phyloP scores from a whole-genome alignment of 2,797 vertebrate genomes.

The Crax fasciolata region DNA sequence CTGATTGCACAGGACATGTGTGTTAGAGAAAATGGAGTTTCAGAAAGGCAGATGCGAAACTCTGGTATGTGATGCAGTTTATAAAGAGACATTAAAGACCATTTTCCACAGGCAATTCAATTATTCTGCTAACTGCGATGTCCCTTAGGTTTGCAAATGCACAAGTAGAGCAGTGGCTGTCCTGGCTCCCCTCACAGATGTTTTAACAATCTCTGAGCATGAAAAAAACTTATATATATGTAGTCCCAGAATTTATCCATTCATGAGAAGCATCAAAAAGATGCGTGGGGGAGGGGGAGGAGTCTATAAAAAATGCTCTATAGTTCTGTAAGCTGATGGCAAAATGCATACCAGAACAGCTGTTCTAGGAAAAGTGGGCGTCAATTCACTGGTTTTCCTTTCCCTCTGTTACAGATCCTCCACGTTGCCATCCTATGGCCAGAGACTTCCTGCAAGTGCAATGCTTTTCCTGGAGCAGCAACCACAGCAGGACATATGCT shows the following conservation, averaged over 20 bases:
- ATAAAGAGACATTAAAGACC: background rate
- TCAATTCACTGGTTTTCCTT: background rate
- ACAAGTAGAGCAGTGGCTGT: background rate
- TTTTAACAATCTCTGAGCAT: background rate
- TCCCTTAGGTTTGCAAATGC: conserved; percentile 1
- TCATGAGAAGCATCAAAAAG: background rate
- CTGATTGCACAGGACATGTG: background rate
- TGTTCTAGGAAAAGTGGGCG: background rate
- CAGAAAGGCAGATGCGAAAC: background rate
- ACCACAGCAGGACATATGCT: background rate
- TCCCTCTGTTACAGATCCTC: background rate
- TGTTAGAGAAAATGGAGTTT: background rate
- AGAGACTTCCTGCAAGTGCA: background rate
- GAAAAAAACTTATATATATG: background rate
- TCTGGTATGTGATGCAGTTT: background rate
- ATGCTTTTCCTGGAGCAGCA: background rate
- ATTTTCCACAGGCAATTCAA: background rate
- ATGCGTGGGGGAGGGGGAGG: background rate
- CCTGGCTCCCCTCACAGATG: fast-evolving
- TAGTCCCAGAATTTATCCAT: background rate
- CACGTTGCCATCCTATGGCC: background rate
- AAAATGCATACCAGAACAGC: background rate
- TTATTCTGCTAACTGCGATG: background rate
- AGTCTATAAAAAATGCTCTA: background rate
- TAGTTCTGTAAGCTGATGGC: background rate